Evolutionary conservation across 2,888 invertebrate species (phyloP).

Genomic region (Ectemnius continuus): DNA sequence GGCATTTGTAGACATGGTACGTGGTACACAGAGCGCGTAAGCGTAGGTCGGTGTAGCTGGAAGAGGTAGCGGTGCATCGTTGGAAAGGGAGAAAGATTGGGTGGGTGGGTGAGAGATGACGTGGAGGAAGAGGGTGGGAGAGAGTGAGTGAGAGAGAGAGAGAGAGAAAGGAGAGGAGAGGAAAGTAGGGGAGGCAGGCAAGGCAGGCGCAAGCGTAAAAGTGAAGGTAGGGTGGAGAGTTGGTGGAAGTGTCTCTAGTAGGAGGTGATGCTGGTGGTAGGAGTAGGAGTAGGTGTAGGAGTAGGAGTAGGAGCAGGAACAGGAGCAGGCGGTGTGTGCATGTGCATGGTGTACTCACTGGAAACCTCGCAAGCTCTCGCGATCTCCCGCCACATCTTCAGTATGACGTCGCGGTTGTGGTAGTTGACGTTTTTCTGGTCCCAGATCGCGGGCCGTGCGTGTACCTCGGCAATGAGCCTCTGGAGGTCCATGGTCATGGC

Average conservation of each 20-base stretch:
- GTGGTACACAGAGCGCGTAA: too few species aligned
- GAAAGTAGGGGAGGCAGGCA: slow-evolving; percentile 5
- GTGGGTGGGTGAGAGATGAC: too few species aligned
- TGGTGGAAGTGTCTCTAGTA: not conserved
- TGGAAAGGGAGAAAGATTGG: too few species aligned
- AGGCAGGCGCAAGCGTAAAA: not conserved
- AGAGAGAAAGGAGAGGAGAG: too few species aligned
- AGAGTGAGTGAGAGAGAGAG: too few species aligned
- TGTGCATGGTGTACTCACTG: slow-evolving; percentile 61
- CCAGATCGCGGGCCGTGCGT: slow-evolving; percentile 69
- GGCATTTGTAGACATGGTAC: too few species aligned
- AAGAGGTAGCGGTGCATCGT: not conserved
- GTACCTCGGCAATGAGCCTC: slow-evolving; percentile 67
- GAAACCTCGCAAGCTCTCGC: slow-evolving; percentile 69
- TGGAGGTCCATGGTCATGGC: slow-evolving; percentile 68
- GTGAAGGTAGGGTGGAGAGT: not conserved
- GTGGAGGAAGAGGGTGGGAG: too few species aligned
- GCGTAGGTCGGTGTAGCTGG: not conserved
- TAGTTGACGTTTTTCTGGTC: slow-evolving; percentile 71
- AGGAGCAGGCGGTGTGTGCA: slow-evolving; percentile 7
- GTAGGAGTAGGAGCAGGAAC: slow-evolving; percentile 2
- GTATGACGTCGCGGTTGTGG: slow-evolving; percentile 68
- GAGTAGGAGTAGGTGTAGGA: slow-evolving; percentile 16
- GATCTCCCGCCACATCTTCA: slow-evolving; percentile 70
- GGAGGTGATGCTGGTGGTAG: slow-evolving; percentile 16